Evolutionary conservation across 2,113 vertebrate genomes (phyloP).

Genomic region (Neolamprologus falcicula): DNA sequence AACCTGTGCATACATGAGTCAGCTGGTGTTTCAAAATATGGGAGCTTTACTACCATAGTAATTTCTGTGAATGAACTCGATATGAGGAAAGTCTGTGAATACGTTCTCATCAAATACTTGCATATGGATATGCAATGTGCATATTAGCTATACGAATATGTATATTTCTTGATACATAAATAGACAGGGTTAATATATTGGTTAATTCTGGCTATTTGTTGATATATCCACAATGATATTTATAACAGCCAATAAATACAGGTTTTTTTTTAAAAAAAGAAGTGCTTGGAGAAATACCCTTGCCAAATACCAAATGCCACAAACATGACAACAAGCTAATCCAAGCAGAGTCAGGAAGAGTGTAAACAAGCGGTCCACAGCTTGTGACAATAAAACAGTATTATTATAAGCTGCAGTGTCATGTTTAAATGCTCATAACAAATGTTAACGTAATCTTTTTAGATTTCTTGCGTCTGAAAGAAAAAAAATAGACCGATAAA

Average conservation of each 20-base stretch:
- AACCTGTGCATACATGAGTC: not conserved
- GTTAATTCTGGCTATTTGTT: not conserved
- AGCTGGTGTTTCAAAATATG: not conserved
- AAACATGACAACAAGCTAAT: not conserved
- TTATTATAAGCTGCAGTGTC: not conserved
- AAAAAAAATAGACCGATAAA: not conserved
- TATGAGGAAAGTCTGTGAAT: not conserved
- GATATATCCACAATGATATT: not conserved
- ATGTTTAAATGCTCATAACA: not conserved
- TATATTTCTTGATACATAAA: not conserved
- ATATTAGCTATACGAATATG: not conserved
- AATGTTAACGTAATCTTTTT: not conserved
- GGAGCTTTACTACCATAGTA: not conserved
- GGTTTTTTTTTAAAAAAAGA: rapidly evolving
- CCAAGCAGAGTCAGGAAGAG: not conserved
- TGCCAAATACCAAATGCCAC: not conserved
- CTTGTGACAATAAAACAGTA: not conserved
- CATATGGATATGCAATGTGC: not conserved
- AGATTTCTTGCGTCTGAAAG: rapidly evolving
- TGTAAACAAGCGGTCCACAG: not conserved
- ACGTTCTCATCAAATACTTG: not conserved
- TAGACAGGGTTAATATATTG: not conserved
- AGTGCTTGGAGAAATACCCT: not conserved
- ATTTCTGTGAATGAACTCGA: not conserved
- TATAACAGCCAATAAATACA: not conserved